Evolutionary conservation across 64 coral and sea anemone species (phyloP).

Genomic region (Pocillopora damicornis): DNA sequence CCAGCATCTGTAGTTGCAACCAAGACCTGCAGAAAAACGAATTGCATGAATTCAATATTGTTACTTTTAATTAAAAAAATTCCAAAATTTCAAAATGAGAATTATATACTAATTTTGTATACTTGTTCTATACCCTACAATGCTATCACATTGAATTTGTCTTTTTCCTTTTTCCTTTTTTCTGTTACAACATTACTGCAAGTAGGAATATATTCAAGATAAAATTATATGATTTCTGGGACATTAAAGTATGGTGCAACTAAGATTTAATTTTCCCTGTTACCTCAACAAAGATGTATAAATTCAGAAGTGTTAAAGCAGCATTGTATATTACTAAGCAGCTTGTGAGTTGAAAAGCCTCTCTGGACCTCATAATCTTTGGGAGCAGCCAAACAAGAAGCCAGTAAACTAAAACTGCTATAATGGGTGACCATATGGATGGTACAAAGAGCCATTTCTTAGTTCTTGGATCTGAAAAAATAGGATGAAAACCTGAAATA

Average conservation of each 20-base stretch:
- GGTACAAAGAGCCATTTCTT: constrained; percentile 65
- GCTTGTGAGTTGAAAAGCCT: constrained; percentile 47
- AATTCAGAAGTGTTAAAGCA: constrained; percentile 60
- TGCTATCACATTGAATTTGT: too few species aligned
- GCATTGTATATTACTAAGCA: constrained; percentile 64
- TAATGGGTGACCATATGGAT: constrained; percentile 9
- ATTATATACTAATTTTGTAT: too few species aligned
- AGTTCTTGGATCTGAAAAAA: constrained; percentile 59
- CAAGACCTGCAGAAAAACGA: constrained; percentile 31
- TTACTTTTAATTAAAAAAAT: background rate
- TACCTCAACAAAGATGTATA: constrained; percentile 79
- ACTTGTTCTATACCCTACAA: too few species aligned
- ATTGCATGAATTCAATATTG: background rate
- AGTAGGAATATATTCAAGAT: too few species aligned
- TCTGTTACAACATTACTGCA: too few species aligned
- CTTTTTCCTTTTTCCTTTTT: too few species aligned
- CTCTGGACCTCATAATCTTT: constrained; percentile 67
- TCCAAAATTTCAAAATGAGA: too few species aligned
- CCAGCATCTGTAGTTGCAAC: constrained; percentile 66
- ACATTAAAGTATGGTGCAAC: background rate
- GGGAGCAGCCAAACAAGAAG: constrained; percentile 40
- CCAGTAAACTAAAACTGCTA: constrained; percentile 37
- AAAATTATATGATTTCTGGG: background rate
- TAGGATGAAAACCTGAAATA: background rate
- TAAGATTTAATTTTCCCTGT: background rate